A percentile compares a stretch with the other conserved stretches of the same genome.
Conservation (phyloP, 1,140 invertebrate genomes). For the Marisa cornuarietis region DNA sequence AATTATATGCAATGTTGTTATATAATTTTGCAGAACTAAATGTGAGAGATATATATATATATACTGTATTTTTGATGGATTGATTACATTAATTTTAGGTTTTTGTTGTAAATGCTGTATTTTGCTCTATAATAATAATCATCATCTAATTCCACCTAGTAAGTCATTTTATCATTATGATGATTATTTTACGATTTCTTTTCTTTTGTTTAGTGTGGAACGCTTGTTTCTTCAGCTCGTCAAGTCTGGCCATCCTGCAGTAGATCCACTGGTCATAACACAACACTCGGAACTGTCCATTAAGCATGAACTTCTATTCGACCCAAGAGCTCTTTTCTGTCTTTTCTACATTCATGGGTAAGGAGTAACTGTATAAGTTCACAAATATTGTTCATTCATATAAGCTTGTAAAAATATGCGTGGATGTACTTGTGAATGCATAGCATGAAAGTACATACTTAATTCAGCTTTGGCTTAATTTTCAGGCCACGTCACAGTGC, state of each 20-base stretch:
- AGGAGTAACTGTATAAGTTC: constrained; percentile 40
- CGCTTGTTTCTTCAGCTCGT: constrained; percentile 83
- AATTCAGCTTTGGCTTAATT: constrained; percentile 4
- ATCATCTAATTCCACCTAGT: neutral
- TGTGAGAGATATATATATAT: no score
- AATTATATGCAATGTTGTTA: no score
- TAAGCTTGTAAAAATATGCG: neutral
- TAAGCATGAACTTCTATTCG: constrained; percentile 78
- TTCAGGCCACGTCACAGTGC: constrained; percentile 78
- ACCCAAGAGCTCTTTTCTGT: constrained; percentile 81
- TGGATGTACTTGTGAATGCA: neutral
- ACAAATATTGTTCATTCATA: no score
- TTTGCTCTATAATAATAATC: neutral
- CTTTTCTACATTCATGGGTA: constrained; percentile 88
- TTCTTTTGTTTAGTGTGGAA: constrained; percentile 76
- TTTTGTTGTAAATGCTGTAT: neutral
- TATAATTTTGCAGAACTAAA: no score
- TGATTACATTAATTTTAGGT: no score
- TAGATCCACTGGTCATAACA: constrained; percentile 81
- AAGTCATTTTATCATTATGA: neutral
- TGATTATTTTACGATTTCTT: neutral
- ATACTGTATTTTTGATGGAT: no score
- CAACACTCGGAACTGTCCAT: constrained; percentile 79
- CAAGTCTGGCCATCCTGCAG: constrained; percentile 81
- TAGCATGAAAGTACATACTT: neutral